Base-by-base conservation (phyloP, 2,797 vertebrate species). In the Onychomys arenicola region DNA sequence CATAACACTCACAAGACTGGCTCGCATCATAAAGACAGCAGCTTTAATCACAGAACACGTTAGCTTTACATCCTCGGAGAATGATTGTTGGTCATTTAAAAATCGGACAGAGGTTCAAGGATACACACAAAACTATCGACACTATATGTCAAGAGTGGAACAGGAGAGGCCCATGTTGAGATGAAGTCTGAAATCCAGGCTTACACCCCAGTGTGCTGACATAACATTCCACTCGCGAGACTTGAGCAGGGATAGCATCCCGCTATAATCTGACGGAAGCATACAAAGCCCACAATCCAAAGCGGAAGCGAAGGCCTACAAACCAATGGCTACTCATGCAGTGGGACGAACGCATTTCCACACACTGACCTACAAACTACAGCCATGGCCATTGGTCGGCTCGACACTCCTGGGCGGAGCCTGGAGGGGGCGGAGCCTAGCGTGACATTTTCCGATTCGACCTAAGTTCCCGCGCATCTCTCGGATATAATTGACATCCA, bases 121-220 rank as follows among this genome's bases (percentile, higher is more conserved):
- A 34, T 14, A 32, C 55, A 46, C 57, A 11, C 29, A 61, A 43
- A 59, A 43, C 37, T 43, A 43, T 16, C 37, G 29, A 29, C 40
- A 61, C 29, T 13, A 5, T 40, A 19, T 27, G 27, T 10, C 52
- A 6, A 81, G 29, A 49, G 11, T 11, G 29, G 12, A 49, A 3
- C 2, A 32, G 32, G 75, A 37, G 21, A 43, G 46, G 91, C 77
- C 73, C 32, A n/a, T n/a, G 57, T 32, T 21, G 10, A 59, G 43
- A 57, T 29, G 49, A 19, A 12, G 8, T 2, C 40, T 8, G 13
- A 12, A 76, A 27, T 8, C 2, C 8, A 46, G 40, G 8, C 67
- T 49, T 59, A 23, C n/a, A 27, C 0, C 1, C 25, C 17, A 0
- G 3, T 0, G 13, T 49, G 52, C 17, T 5, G 34, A 3, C 27